Conservation (phyloP, 2,888 invertebrate genomes). For the Chaetogeoica ovagalla region DNA sequence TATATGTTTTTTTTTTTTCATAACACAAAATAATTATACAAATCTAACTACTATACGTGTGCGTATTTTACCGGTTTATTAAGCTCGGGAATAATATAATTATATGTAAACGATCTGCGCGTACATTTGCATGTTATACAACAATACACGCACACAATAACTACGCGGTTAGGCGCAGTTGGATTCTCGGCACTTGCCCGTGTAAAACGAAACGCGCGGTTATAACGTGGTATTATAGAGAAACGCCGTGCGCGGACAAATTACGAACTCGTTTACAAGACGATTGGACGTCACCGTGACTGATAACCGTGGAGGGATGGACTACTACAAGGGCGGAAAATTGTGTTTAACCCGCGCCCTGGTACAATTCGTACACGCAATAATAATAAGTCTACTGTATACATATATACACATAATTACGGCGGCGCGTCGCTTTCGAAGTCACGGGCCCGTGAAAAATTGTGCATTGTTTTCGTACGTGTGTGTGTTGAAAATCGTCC, state of each 20-base stretch:
- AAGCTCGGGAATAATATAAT: not conserved
- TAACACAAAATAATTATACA: too few species aligned
- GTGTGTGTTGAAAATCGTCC: slow-evolving; percentile 10
- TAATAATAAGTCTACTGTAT: slow-evolving; percentile 37
- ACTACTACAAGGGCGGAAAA: slow-evolving; percentile 16
- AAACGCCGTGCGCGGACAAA: too few species aligned
- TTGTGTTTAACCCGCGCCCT: slow-evolving; percentile 11
- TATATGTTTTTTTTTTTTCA: too few species aligned
- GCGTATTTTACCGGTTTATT: not conserved
- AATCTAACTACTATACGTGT: too few species aligned
- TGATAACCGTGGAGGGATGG: slow-evolving; percentile 34
- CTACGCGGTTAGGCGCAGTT: not conserved
- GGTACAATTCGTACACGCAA: not conserved
- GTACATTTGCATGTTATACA: slow-evolving; percentile 28
- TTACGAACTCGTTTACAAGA: slow-evolving; percentile 50
- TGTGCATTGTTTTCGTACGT: slow-evolving; percentile 32
- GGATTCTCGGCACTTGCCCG: slow-evolving; percentile 11
- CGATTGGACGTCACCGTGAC: slow-evolving; percentile 32
- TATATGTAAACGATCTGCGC: not conserved
- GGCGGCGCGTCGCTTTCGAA: slow-evolving; percentile 22
- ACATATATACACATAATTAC: not conserved
- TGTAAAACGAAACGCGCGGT: too few species aligned
- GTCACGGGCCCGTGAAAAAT: slow-evolving; percentile 50
- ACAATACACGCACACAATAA: too few species aligned
- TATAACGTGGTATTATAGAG: not conserved